Evolutionary conservation across 2,888 invertebrate genomes (phyloP).

Genomic region (Parapristionchus giblindavisi): DNA sequence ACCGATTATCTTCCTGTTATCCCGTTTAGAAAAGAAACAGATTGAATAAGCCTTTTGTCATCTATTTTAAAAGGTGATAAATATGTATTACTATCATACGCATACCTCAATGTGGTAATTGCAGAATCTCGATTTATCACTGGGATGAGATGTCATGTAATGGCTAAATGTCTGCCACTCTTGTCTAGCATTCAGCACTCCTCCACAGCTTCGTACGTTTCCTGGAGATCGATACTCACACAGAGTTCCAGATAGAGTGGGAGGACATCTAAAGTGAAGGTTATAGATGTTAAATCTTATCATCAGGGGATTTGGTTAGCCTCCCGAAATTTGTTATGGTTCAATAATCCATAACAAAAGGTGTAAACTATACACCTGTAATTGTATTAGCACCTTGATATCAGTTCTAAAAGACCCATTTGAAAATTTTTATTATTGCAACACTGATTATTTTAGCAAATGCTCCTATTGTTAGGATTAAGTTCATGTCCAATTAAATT

Average conservation of each 20-base stretch:
- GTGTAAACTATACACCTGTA: background rate
- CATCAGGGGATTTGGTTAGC: too few relatives aligned
- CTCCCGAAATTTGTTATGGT: too few relatives aligned
- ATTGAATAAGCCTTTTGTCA: background rate
- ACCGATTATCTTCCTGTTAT: background rate
- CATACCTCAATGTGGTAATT: slow-evolving; percentile 7
- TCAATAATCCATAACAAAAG: too few relatives aligned
- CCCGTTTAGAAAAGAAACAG: background rate
- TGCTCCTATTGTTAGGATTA: too few relatives aligned
- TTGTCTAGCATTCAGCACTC: background rate
- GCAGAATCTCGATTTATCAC: too few relatives aligned
- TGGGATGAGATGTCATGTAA: too few relatives aligned
- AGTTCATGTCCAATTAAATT: too few relatives aligned
- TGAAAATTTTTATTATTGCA: too few relatives aligned
- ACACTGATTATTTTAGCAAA: too few relatives aligned
- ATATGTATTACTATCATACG: background rate
- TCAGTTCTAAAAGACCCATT: background rate
- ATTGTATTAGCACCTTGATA: background rate
- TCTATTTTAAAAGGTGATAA: background rate
- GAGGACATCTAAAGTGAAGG: background rate
- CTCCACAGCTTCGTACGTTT: background rate
- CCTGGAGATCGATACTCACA: background rate
- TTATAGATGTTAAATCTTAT: too few relatives aligned
- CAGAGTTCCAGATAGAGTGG: background rate
- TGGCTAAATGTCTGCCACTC: slow-evolving; percentile 28